Evolutionary conservation across 2,797 vertebrate species (phyloP).

Genomic region (Coluber constrictor): DNA sequence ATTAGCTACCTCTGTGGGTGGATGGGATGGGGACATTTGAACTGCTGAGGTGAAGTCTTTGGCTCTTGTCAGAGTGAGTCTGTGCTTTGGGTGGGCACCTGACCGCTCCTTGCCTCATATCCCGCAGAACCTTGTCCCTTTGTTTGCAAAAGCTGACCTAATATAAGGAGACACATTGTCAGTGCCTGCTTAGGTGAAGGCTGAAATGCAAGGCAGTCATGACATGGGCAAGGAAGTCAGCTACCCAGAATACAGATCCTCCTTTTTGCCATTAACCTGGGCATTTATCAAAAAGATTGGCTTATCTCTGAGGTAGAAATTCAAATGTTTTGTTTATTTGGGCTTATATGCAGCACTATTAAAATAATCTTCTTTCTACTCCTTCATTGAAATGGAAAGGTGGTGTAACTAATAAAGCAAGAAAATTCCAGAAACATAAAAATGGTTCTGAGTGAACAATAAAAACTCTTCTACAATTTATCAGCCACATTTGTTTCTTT

Average conservation of each 20-base stretch:
- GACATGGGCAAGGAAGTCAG: neutral
- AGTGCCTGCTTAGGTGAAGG: conserved; percentile 12
- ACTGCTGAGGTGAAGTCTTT: conserved; percentile 58
- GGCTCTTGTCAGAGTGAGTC: conserved; percentile 36
- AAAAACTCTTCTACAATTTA: conserved; percentile 70
- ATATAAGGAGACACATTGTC: conserved; percentile 50
- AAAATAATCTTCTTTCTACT: conserved; percentile 67
- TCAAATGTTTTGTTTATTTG: conserved; percentile 50
- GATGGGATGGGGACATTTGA: conserved; percentile 35
- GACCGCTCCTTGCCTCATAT: conserved; percentile 50
- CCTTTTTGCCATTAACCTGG: conserved; percentile 32
- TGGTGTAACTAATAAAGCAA: conserved; percentile 64
- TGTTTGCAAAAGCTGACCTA: conserved; percentile 50
- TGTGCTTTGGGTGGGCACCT: conserved; percentile 67
- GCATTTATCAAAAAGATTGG: conserved; percentile 49
- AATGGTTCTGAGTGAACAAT: conserved; percentile 73
- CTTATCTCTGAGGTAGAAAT: conserved; percentile 39
- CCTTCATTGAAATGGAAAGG: conserved; percentile 70
- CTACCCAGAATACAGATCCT: conserved; percentile 16
- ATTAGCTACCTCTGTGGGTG: conserved; percentile 59
- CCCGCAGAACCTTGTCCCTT: conserved; percentile 56
- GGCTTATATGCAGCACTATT: conserved; percentile 67
- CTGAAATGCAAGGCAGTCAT: neutral
- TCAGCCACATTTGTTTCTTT: conserved; percentile 53
- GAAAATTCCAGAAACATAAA: conserved; percentile 58